These are phyloP conservation scores for Grallaria varia DNA, from an alignment of 2,113 vertebrate species.

Conservation along the genomic window DNA sequence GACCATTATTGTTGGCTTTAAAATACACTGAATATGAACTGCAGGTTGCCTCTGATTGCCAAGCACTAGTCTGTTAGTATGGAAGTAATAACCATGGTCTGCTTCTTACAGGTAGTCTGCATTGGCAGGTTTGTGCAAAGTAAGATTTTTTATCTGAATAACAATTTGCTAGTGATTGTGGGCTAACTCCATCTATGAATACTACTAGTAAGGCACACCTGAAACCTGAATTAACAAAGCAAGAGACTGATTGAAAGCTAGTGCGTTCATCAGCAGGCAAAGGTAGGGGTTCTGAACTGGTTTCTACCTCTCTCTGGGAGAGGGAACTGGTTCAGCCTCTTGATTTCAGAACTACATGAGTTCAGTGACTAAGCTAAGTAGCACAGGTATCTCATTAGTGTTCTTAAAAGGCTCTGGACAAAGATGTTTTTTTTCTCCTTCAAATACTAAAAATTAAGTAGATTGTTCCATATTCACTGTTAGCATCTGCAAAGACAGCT, in stretches of 20 bases:
- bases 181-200: not conserved
- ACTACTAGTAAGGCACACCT: not conserved
- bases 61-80: not conserved
- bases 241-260: not conserved
- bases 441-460: not conserved
- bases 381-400: rapidly evolving
- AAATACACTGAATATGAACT: not conserved
- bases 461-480: not conserved
- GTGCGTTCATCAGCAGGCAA: not conserved
- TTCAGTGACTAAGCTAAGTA: not conserved
- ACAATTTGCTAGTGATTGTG: not conserved
- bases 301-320: not conserved
- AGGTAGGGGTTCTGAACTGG: not conserved
- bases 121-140: not conserved
- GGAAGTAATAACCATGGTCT: not conserved
- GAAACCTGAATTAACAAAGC: not conserved
- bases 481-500: not conserved
- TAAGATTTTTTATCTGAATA: not conserved
- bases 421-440: not conserved
- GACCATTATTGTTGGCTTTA: not conserved
- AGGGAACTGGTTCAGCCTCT: not conserved
- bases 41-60: not conserved
- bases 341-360: not conserved
- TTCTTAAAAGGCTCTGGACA: not conserved
- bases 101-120: not conserved